Base-by-base conservation (phyloP, 2,113 vertebrate genomes). In the Ammodytes marinus region DNA sequence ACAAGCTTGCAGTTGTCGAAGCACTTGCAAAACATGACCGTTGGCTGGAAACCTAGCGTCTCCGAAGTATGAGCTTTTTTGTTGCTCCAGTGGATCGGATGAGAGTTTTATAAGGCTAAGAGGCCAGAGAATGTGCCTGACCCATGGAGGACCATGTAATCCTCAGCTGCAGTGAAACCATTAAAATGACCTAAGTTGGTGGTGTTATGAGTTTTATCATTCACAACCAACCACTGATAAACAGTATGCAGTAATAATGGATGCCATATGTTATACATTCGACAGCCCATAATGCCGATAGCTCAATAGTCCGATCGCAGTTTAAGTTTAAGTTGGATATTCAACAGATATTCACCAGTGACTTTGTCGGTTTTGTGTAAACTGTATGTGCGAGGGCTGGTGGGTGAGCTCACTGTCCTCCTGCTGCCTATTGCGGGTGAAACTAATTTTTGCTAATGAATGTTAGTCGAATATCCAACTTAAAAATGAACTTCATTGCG, bases 121-220 rank as follows among this genome's bases (percentile, higher is more conserved):
- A 80, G 54, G 65, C 66, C 77, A 68, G 54, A 72, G 46, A 45
- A 82, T 79, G 19, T 42, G 40, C 49, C 68, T 4, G 0, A 71
- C n/a, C 40, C 47, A 67, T 57, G 71, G 63, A 61, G 46, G 37
- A 69, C 40, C 65, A 59, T 77, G 17, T 82, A 67, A 76, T 79
- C 70, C 77, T 70, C 79, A 81, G 84, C 80, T 82, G 74, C 61
- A 80, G 27, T 2, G 10, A 67, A 79, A 80, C 69, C 66, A 19
- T 87, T 54, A 82, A 80, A 86, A 71, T 85, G 14, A 75, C 40
- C 12, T 50, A 42, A 69, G 8, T 12, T 40, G 35, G 19, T 40
- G 35, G 19, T 79, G 78, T 86, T 76, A 86, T 67, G 58, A 73
- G 42, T 0, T 49, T 77, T 82, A 27, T 27, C 2, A 27, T 27